Conservation (phyloP, 2,888 invertebrate genomes). For the Limnephilus auricula region DNA sequence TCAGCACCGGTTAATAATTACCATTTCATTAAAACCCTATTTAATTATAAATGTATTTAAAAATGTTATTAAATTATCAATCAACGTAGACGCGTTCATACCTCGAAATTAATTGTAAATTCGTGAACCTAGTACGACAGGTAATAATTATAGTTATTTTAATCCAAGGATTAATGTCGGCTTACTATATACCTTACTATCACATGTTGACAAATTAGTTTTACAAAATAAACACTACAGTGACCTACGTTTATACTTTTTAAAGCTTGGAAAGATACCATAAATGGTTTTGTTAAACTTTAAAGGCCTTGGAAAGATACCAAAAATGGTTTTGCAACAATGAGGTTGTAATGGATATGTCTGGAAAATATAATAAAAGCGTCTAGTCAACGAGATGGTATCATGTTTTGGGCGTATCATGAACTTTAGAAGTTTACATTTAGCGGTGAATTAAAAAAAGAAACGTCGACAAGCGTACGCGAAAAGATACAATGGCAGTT, state of each 20-base stretch:
- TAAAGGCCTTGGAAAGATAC: not conserved
- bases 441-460: conserved; percentile 4
- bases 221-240: not conserved
- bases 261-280: not conserved
- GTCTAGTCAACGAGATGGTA: not conserved
- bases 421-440: not conserved
- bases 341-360: not conserved
- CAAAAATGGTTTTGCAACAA: not conserved
- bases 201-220: not conserved
- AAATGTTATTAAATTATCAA: not conserved
- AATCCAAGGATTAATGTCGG: conserved; percentile 2
- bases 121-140: not conserved
- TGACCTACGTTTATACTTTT: not conserved
- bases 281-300: not conserved
- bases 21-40: not conserved
- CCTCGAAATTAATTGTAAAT: not conserved
- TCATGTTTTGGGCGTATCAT: not conserved
- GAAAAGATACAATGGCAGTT: conserved; percentile 5
- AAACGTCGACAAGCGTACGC: not conserved
- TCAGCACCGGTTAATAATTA: not conserved
- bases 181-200: not conserved
- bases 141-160: not conserved
- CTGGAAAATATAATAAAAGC: not conserved
- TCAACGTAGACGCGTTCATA: not conserved
- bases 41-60: not conserved